Evolutionary conservation across 2,113 vertebrate genomes (phyloP).

Genomic region (Pitta sordida): DNA sequence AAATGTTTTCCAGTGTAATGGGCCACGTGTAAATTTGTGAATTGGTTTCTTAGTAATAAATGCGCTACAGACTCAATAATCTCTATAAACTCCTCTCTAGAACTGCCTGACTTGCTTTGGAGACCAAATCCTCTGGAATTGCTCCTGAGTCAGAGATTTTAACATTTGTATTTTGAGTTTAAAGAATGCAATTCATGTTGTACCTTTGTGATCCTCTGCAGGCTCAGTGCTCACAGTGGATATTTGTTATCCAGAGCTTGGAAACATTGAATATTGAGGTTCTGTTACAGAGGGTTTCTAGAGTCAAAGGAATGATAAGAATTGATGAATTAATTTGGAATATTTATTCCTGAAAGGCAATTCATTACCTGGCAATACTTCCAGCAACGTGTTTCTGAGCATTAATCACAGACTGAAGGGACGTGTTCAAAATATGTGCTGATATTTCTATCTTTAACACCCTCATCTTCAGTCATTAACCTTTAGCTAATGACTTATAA

Average conservation of each 20-base stretch:
- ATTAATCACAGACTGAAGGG: background rate
- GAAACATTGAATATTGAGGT: accelerated
- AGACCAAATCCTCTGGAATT: background rate
- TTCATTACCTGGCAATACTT: background rate
- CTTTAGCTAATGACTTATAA: background rate
- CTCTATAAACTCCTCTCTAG: background rate
- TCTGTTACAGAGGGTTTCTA: background rate
- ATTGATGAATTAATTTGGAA: background rate
- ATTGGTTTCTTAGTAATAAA: background rate
- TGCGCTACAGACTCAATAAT: background rate
- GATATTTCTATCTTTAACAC: background rate
- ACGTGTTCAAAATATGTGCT: background rate
- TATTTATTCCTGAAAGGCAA: background rate
- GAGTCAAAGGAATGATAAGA: background rate
- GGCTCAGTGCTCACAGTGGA: background rate
- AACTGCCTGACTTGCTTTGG: background rate
- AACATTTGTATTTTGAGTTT: background rate
- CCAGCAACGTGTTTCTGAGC: background rate
- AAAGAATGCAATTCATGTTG: background rate
- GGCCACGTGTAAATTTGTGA: background rate
- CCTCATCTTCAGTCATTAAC: background rate
- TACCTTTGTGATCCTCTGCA: background rate
- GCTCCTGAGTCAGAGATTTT: background rate
- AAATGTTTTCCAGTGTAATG: background rate
- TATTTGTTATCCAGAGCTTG: background rate